Base-by-base conservation (phyloP, 2,888 invertebrate genomes). In the Cybosia mesomella region DNA sequence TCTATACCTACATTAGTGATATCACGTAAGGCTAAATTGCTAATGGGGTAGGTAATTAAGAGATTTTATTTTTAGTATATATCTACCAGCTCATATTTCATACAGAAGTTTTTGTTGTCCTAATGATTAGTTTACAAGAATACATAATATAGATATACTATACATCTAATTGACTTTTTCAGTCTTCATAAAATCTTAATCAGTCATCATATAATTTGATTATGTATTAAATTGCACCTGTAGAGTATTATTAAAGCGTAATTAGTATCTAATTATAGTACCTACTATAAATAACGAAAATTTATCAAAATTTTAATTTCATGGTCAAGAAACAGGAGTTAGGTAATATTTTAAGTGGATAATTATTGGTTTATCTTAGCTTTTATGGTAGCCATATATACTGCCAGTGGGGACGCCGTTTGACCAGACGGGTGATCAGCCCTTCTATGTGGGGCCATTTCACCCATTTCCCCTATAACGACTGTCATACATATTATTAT, bases 141-240 rank as follows among this genome's bases (percentile, higher is more conserved):
- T 59, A 15, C 39, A 18, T 18, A 18, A 39, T 18, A n/a, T 9
- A 49, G 5, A 8, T 49, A 49, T 18, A n/a, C 18, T n/a, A n/a
- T n/a, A 15, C 22, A 59, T 22, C 36, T 39, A 59, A 59, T 39
- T 36, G 36, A n/a, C 49, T 49, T n/a, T 9, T 49, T 49, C 9
- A 7, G 49, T 22, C 32, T 34, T 58, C 22, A 22, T 18, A 64
- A 43, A 32, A 32, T 34, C 21, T n/a, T 49, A 49, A 49, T 21
- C 32, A 22, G 58, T 58, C 49, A 58, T 43, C 36, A 71, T 70
- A 55, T 68, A 70, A 68, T 68, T 70, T 71, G 61, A 66, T 49
- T 54, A 66, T 18, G 36, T 64, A 39, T 62, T 32, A 39, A 66
- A 65, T 68, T 55, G 55, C 71, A 66, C 34, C 39, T 10, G 18